Evolutionary conservation across 1,140 invertebrate species (phyloP), one percentile per base, ranked within the genome.

Genomic region (Aphelenchoides avenae): DNA sequence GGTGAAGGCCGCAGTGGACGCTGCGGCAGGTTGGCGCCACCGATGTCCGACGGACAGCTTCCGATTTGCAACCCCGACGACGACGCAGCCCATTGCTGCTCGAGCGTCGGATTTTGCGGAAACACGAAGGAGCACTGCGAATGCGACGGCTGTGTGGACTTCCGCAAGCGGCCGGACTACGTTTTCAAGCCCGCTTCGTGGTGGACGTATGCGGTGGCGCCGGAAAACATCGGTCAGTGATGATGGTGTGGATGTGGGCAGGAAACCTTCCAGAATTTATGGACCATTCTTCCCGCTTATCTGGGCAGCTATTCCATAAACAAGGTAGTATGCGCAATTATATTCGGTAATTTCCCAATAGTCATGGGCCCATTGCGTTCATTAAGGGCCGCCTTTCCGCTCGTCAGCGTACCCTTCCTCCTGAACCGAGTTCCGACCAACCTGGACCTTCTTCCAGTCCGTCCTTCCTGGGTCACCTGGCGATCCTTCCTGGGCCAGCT

Each of bases 51-150:
- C 22, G 64, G 55, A 2, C 27, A 57, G 15, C 22, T 39, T 5
- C 57, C 68, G 0, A 64, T 67, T 13, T 71, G 68, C 36, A 63
- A 71, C 41, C 53, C 63, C 24, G 68, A 71, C 39, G 62, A 65
- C 27, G 15, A 34, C 1, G 43, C 26, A 39, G 53, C 59, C 7
- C 51, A 71, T 48, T 71, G 68, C 33, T 71, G 68, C 31, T 67
- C 63, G 9, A 48, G 48, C 30, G 68, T 48, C 2, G 68, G 68
- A 9, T 71, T 64, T 43, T 71, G 68, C 58, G 68, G 68, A 34
- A 64, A 55, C 20, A 50, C 58, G 2, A 33, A 48, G 27, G 47
- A 63, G 18, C 68, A 71, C 33, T 70, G 66, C 39, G 56, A 65
- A 49, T 70, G 69, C 36, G n/a, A 40, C 18, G 66, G 67, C 0